Conservation (phyloP, 2,888 invertebrate genomes). For the Chrysodeixis includens region DNA sequence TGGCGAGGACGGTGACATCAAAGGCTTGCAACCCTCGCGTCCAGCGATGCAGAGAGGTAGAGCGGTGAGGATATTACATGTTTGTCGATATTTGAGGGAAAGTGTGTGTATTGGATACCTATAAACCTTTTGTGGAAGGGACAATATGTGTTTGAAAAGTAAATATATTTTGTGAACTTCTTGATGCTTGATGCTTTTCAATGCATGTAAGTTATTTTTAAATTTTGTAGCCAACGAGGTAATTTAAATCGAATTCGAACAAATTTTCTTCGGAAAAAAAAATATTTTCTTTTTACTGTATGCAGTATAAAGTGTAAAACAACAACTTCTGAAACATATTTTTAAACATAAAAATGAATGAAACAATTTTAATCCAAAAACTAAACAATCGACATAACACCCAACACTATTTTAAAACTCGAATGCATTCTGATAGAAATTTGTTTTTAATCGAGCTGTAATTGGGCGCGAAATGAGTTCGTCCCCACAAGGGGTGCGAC, state of each 20-base stretch:
- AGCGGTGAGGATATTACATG: neutral
- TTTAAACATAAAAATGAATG: too few species aligned
- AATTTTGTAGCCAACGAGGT: too few species aligned
- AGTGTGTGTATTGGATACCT: too few species aligned
- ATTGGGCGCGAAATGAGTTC: conserved; percentile 89
- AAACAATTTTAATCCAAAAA: too few species aligned
- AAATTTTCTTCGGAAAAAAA: too few species aligned
- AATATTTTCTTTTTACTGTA: too few species aligned
- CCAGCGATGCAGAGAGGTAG: conserved; percentile 47
- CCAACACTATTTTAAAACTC: conserved; percentile 76
- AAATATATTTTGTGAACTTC: too few species aligned
- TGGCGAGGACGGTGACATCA: conserved; percentile 64
- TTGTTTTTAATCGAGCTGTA: conserved; percentile 88
- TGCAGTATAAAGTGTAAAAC: too few species aligned
- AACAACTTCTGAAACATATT: too few species aligned
- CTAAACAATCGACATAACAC: conserved; percentile 21
- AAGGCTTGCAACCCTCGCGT: conserved; percentile 73
- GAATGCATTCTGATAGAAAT: conserved; percentile 86
- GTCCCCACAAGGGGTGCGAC: conserved; percentile 75
- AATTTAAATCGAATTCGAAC: too few species aligned
- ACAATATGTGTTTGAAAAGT: neutral
- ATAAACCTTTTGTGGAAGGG: neutral
- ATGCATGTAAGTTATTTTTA: too few species aligned
- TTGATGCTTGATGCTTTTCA: too few species aligned
- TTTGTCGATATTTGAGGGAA: neutral